Conservation (phyloP, 2,797 vertebrate genomes). For the Lophotriccus pileatus region DNA sequence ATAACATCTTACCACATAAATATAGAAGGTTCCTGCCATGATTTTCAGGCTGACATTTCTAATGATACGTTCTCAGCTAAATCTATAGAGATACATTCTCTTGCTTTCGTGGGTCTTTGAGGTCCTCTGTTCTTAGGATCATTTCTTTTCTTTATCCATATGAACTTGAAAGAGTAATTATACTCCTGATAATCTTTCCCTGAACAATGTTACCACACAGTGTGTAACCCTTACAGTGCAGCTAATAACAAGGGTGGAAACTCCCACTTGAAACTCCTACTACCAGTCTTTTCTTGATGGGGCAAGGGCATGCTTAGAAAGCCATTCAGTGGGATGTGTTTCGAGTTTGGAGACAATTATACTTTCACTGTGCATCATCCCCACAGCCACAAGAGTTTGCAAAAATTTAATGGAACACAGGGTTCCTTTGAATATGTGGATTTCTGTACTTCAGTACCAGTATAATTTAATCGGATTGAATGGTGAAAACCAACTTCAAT, state of each 20-base stretch:
- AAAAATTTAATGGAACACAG: background rate
- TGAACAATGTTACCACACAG: background rate
- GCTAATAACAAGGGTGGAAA: background rate
- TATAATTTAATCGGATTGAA: background rate
- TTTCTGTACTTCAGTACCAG: background rate
- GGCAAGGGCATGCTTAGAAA: background rate
- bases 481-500: background rate
- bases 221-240: background rate
- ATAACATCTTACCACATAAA: background rate
- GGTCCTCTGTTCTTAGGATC: background rate
- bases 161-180: background rate
- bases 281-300: background rate
- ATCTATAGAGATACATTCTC: background rate
- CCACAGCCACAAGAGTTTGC: background rate
- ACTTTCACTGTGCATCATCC: background rate
- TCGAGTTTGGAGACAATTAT: background rate
- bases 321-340: background rate
- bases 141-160: background rate
- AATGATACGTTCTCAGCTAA: background rate
- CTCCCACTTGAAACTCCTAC: conserved; percentile 15
- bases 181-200: background rate
- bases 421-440: background rate
- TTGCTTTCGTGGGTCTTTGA: background rate
- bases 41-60: background rate
- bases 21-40: background rate